Evolutionary conservation across 2,113 vertebrate genomes (phyloP).

Genomic region (Albula glossodonta): DNA sequence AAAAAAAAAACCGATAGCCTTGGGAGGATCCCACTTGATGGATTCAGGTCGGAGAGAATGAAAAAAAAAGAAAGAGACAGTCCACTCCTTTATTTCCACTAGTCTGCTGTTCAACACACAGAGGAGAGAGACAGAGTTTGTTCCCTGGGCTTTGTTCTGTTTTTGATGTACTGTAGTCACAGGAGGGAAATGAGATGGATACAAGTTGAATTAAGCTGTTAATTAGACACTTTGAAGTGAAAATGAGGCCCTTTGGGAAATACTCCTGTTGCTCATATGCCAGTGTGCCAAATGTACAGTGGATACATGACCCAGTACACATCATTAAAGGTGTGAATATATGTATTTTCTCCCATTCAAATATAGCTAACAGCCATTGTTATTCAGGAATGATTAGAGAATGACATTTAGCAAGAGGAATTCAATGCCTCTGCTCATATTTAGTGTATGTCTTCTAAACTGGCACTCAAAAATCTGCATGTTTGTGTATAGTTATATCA

Average conservation of each 20-base stretch:
- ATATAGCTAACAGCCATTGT: too few species aligned
- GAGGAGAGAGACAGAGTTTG: not conserved
- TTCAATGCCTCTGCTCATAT: too few species aligned
- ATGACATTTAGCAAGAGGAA: too few species aligned
- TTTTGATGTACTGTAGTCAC: not conserved
- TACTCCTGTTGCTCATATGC: not conserved
- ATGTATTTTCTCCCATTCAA: too few species aligned
- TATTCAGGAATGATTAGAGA: too few species aligned
- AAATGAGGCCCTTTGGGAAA: not conserved
- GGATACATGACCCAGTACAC: too few species aligned
- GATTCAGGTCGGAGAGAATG: not conserved
- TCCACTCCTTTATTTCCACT: constrained; percentile 4
- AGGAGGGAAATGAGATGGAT: constrained; percentile 5
- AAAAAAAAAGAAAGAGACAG: not conserved
- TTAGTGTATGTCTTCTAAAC: too few species aligned
- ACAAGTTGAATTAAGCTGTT: not conserved
- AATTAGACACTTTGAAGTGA: not conserved
- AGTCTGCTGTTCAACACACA: not conserved
- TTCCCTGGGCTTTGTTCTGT: not conserved
- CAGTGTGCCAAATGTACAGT: not conserved
- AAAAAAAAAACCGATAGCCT: constrained; percentile 7
- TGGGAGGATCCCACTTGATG: not conserved
- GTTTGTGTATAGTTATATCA: too few species aligned
- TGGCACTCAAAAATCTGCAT: too few species aligned
- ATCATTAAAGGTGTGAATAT: too few species aligned